Conservation (phyloP, 2,797 vertebrate species). For the Gastrophryne carolinensis region DNA sequence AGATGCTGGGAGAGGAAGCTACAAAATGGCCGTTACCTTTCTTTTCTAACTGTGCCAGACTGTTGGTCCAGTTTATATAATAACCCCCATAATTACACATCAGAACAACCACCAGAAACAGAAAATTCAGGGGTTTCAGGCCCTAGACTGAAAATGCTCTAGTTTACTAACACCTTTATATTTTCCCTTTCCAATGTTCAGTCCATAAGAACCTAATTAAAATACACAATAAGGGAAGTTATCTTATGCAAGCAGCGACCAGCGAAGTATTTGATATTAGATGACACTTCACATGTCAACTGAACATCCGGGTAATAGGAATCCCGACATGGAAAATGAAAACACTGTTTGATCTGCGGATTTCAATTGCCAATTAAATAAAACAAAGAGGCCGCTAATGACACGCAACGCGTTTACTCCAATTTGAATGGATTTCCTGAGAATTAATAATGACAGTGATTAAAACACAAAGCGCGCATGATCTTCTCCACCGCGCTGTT, state of each 20-base stretch:
- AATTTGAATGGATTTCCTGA: constrained; percentile 46
- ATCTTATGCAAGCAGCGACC: not conserved
- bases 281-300: not conserved
- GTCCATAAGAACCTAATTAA: not conserved
- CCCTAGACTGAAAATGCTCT: no score
- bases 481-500: constrained; percentile 12
- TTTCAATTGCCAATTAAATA: constrained; percentile 44
- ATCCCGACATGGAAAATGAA: constrained; percentile 19
- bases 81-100: no score
- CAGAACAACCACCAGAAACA: no score
- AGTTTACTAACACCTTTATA: no score
- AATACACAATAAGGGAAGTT: not conserved
- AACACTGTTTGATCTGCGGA: constrained; percentile 31
- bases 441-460: constrained; percentile 51
- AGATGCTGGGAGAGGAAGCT: no score
- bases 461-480: constrained; percentile 46
- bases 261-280: not conserved
- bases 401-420: constrained; percentile 39
- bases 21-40: no score
- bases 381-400: constrained; percentile 47
- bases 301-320: constrained; percentile 4
- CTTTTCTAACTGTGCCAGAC: no score
- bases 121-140: no score
- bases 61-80: no score
- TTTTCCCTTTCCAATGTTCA: no score